Conservation (phyloP, 2,888 invertebrate species). For the Monochamus alternatus region DNA sequence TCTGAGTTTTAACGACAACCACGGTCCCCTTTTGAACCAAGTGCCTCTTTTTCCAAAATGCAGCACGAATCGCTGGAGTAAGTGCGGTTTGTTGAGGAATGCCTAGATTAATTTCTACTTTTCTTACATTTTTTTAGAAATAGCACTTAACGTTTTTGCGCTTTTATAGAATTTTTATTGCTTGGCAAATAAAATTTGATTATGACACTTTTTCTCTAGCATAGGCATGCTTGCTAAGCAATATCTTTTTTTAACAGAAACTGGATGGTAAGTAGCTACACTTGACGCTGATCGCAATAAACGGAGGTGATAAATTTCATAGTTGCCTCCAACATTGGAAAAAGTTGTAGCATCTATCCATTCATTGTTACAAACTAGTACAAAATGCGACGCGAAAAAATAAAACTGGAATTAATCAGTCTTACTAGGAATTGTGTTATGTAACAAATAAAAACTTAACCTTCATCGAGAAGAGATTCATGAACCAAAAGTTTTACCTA, state of each 20-base stretch:
- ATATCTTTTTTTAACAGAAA: not conserved
- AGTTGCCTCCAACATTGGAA: not conserved
- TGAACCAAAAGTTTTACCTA: not conserved
- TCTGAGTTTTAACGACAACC: conserved; percentile 65
- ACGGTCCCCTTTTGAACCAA: conserved; percentile 67
- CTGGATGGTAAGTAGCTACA: not conserved
- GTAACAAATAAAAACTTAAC: not conserved
- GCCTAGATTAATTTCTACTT: conserved; percentile 5
- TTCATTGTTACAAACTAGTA: not conserved
- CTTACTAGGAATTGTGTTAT: not conserved
- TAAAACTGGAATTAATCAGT: not conserved
- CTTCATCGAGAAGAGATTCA: not conserved
- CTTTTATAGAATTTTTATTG: not conserved
- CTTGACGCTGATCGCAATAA: too few relatives aligned
- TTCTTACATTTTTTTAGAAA: not conserved
- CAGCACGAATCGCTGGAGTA: conserved; percentile 68
- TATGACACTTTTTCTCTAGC: not conserved
- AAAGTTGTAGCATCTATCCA: not conserved
- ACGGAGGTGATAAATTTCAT: too few relatives aligned
- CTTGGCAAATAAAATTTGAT: not conserved
- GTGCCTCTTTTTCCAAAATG: conserved; percentile 69
- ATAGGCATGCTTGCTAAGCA: not conserved
- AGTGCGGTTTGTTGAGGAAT: conserved; percentile 56
- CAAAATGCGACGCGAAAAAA: not conserved
- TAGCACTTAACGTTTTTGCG: not conserved